Conservation (phyloP, 2,113 vertebrate genomes). For the Tympanuchus pallidicinctus region DNA sequence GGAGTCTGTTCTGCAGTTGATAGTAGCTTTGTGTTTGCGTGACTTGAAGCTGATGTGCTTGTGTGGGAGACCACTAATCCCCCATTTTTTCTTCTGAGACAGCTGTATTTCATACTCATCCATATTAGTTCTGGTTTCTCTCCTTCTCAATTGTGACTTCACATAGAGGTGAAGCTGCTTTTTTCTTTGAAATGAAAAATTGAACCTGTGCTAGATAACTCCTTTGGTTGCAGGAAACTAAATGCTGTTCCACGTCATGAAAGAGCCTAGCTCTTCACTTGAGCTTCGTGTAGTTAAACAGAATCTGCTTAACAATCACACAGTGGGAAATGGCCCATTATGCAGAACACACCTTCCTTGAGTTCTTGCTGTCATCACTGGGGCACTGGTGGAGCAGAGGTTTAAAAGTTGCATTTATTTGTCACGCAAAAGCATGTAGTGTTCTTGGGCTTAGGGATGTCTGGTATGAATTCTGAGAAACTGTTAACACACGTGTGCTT, state of each 20-base stretch:
- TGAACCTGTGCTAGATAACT: background rate
- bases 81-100: background rate
- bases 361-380: no score
- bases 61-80: rapidly evolving
- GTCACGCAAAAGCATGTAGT: background rate
- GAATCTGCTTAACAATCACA: background rate
- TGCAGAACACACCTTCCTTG: background rate
- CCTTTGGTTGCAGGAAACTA: background rate
- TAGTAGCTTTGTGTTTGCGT: rapidly evolving
- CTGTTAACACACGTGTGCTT: background rate
- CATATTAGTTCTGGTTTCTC: background rate
- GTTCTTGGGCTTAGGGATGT: background rate
- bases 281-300: background rate
- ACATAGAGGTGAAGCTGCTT: background rate
- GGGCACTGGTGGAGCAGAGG: background rate
- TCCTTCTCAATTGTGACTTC: background rate
- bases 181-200: background rate
- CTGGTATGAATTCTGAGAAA: background rate
- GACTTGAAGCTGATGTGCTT: background rate
- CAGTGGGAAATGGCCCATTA: rapidly evolving
- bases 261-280: background rate
- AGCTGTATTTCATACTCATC: background rate
- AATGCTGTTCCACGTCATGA: background rate
- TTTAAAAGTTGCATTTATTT: background rate
- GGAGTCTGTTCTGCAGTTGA: background rate